Base-by-base conservation (phyloP, 2,113 vertebrate species). In the Lophius piscatorius region DNA sequence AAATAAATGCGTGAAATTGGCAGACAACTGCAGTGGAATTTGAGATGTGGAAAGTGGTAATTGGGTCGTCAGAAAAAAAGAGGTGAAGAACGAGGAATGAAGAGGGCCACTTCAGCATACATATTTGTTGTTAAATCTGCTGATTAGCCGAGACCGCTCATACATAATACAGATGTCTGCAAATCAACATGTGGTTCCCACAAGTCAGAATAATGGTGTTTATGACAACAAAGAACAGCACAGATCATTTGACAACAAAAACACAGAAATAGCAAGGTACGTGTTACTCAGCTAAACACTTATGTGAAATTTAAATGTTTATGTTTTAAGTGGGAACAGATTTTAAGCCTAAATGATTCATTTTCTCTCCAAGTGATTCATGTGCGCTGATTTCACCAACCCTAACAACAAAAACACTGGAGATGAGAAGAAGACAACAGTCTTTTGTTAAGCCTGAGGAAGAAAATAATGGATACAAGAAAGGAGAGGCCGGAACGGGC, bases 361-460 rank as follows among this genome's bases (percentile, higher is more conserved):
- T 28, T 11, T 5, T 22, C 17, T 13, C 29, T 14, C 49, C 39
- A 23, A 34, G n/a, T n/a, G n/a, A n/a, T n/a, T n/a, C n/a, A n/a
- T n/a, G n/a, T n/a, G n/a, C n/a, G 63, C 68, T 79, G 74, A 80
- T 77, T 82, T 82, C 76, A 74, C 67, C 67, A 74, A 84, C 36
- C 47, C 54, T 74, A 87, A 87, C 78, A 83, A 82, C 74, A 86
- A n/a, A n/a, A n/a, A 76, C 79, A 88, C 39, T 22, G 52, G 54
- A 67, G 77, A 59, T 54, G 51, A 70, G 57, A 70, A 34, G 57
- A 58, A 42, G 55, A 59, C 74, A 68, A 42, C 38, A 48, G 54
- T 59, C 11, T 46, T 34, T 49, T 6, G 23, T 47, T 69, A 22
- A 40, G 47, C 46, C 21, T 58, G 22, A 5, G 49, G 44, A 75